These are phyloP conservation scores for Protomyctophum bolini DNA, from an alignment of 2,113 vertebrate species.

Conservation along the genomic window DNA sequence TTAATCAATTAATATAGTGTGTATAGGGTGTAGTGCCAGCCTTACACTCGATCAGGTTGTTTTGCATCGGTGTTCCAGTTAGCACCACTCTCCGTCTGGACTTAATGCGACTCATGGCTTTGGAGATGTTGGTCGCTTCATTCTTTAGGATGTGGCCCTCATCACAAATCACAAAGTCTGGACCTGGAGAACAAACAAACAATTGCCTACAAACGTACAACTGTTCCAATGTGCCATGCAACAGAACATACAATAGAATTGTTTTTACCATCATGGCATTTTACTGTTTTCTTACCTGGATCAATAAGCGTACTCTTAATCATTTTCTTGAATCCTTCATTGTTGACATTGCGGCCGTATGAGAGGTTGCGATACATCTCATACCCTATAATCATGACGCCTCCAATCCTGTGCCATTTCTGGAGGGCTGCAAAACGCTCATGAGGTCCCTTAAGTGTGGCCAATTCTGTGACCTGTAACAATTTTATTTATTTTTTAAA, in stretches of 20 bases:
- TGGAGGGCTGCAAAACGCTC: conserved; percentile 86
- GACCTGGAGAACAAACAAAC: conserved; percentile 78
- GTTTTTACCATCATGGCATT: not conserved
- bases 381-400: conserved; percentile 94
- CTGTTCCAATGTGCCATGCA: not conserved
- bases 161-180: conserved; percentile 95
- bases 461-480: conserved; percentile 88
- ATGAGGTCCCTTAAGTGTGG: conserved; percentile 81
- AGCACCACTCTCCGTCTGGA: conserved; percentile 92
- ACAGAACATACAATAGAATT: not conserved
- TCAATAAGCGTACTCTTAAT: conserved; percentile 86
- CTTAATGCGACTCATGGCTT: conserved; percentile 89
- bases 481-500: not conserved
- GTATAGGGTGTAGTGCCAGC: not conserved
- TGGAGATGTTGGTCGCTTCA: conserved; percentile 88
- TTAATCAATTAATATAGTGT: no score
- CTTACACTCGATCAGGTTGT: conserved; percentile 96
- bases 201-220: not conserved
- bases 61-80: conserved; percentile 95
- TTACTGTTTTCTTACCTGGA: conserved; percentile 81
- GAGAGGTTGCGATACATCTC: conserved; percentile 92
- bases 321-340: conserved; percentile 80
- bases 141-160: conserved; percentile 96
- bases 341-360: conserved; percentile 79
- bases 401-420: conserved; percentile 88